Conservation (phyloP, 2,797 vertebrate species). For the Spea hammondii region DNA sequence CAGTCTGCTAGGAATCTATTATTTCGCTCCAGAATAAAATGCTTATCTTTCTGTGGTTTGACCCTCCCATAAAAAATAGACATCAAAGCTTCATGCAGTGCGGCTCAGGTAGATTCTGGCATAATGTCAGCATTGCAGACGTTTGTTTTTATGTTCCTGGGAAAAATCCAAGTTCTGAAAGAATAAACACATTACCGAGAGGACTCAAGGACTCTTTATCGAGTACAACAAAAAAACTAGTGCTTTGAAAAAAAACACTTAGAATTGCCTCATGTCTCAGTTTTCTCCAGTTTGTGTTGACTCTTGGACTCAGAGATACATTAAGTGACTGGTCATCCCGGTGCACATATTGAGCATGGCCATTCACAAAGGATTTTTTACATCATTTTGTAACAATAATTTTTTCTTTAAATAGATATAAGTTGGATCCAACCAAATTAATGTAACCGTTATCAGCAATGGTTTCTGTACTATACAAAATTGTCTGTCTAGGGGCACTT, state of each 20-base stretch:
- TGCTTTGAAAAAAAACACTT: slow-evolving; percentile 15
- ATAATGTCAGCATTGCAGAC: slow-evolving; percentile 37
- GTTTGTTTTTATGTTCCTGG: slow-evolving; percentile 43
- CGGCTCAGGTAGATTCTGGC: slow-evolving; percentile 46
- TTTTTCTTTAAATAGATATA: too few species aligned
- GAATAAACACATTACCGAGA: slow-evolving; percentile 30
- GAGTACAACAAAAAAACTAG: slow-evolving; percentile 38
- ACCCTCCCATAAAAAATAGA: slow-evolving; percentile 24
- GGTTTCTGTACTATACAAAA: too few species aligned
- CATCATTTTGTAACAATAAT: too few species aligned
- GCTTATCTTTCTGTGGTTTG: slow-evolving; percentile 28
- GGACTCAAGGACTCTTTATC: slow-evolving; percentile 43
- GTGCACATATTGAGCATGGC: too few species aligned
- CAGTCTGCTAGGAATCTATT: slow-evolving; percentile 17
- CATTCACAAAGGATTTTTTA: background rate
- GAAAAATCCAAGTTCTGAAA: slow-evolving; percentile 51
- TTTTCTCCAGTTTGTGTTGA: slow-evolving; percentile 13
- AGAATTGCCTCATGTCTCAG: slow-evolving; percentile 24
- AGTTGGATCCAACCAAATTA: too few species aligned
- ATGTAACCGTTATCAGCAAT: too few species aligned
- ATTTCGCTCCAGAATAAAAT: slow-evolving; percentile 36
- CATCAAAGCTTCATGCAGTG: slow-evolving; percentile 43
- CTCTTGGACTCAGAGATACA: background rate
- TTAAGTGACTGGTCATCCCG: too few species aligned
- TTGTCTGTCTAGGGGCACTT: too few species aligned